Conservation (phyloP, 2,888 invertebrate genomes). For the Heteropelma amictum region DNA sequence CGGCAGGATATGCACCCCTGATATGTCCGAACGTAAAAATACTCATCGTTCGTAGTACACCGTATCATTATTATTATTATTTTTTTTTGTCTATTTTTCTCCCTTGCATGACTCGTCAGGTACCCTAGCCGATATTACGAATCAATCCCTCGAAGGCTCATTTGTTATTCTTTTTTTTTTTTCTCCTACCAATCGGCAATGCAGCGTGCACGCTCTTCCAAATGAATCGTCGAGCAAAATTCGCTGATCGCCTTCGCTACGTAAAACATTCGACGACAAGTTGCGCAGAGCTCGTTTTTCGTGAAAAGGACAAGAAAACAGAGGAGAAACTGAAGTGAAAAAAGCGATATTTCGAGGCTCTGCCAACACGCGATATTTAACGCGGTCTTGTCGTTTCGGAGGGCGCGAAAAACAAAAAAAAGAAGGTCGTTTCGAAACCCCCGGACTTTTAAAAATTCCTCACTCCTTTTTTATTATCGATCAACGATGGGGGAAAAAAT, state of each 20-base stretch:
- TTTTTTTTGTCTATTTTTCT: not conserved
- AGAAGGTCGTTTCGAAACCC: conserved; percentile 3
- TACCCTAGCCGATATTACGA: conserved; percentile 69
- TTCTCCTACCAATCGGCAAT: no score
- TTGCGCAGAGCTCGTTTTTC: no score
- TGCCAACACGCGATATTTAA: conserved; percentile 70
- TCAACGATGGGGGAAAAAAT: conserved; percentile 25
- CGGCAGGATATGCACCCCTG: conserved; percentile 72
- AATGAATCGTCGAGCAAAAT: conserved; percentile 45
- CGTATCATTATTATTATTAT: conserved; percentile 22
- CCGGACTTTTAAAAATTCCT: conserved; percentile 34
- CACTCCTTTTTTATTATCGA: conserved; percentile 44
- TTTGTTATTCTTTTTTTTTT: conserved; percentile 15
- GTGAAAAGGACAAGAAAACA: no score
- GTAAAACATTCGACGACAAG: not conserved
- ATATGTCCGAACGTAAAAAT: conserved; percentile 68
- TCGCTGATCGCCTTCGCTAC: not conserved
- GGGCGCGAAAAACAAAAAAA: conserved; percentile 34
- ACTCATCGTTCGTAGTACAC: conserved; percentile 4
- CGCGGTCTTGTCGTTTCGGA: conserved; percentile 74
- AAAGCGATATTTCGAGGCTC: conserved; percentile 48
- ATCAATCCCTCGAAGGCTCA: conserved; percentile 48
- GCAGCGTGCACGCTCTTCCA: no score
- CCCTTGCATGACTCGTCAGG: conserved; percentile 51
- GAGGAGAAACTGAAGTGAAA: conserved; percentile 22